phyloP scores from a whole-genome alignment of 2,888 invertebrate genomes.

The Dryococelus australis region DNA sequence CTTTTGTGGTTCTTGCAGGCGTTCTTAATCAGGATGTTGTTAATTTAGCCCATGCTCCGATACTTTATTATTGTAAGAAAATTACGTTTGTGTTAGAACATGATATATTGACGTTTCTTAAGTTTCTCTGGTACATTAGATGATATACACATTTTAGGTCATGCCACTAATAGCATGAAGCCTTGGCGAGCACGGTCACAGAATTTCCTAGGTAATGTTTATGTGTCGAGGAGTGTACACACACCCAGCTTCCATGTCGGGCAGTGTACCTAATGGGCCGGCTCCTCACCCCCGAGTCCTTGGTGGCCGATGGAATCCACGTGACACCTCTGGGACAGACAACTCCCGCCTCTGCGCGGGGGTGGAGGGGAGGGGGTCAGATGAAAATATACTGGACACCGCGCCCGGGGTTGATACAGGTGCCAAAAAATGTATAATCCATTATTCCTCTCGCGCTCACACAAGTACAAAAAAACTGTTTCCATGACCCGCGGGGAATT shows the following conservation, averaged over 20 bases:
- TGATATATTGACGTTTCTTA: no score
- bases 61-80: no score
- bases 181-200: background rate
- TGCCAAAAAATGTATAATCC: conserved; percentile 16
- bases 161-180: no score
- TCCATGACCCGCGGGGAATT: background rate
- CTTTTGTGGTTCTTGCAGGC: no score
- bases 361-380: background rate
- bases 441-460: conserved; percentile 5
- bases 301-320: background rate
- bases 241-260: background rate
- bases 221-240: background rate
- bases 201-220: background rate
- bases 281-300: background rate
- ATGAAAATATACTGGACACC: conserved; percentile 16
- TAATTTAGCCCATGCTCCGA: no score
- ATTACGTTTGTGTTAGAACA: no score
- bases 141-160: no score
- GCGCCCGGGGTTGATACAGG: conserved; percentile 10
- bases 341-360: background rate
- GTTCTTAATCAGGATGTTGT: no score
- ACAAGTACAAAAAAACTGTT: background rate
- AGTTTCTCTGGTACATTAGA: no score
- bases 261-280: background rate
- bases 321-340: background rate